Evolutionary conservation across 2,888 invertebrate genomes (phyloP).

Genomic region (Hypomecis punctinalis): DNA sequence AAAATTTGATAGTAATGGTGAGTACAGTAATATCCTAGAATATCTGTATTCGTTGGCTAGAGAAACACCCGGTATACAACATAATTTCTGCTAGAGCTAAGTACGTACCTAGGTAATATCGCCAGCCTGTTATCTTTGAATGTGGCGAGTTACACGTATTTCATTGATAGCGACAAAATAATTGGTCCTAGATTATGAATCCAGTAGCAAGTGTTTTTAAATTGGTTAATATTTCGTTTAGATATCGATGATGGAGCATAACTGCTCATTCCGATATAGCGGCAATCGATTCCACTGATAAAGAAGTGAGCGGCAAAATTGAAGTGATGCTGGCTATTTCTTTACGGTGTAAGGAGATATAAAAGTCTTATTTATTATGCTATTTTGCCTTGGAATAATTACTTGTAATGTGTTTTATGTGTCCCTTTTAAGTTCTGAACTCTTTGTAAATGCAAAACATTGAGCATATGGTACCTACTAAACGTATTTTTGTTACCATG

Average conservation of each 20-base stretch:
- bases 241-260: conserved; percentile 19
- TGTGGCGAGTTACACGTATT: conserved; percentile 34
- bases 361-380: neutral
- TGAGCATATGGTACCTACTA: no score
- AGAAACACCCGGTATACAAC: neutral
- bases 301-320: conserved; percentile 1
- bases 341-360: neutral
- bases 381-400: no score
- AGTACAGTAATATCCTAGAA: no score
- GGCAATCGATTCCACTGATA: conserved; percentile 14
- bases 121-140: conserved; percentile 8
- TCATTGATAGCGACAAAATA: conserved; percentile 41
- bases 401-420: no score
- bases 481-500: no score
- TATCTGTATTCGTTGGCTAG: no score
- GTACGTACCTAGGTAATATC: neutral
- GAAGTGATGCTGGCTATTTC: neutral
- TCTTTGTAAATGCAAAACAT: no score
- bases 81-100: neutral
- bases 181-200: conserved; percentile 35
- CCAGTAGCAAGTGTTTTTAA: conserved; percentile 37
- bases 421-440: no score
- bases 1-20: no score
- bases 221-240: conserved; percentile 27
- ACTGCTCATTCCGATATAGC: conserved; percentile 13